Percentiles rank a stretch among this genome's conserved stretches.
Conservation (phyloP, 35 echinoderm and acorn worm genomes). For the Ptychodera flava region DNA sequence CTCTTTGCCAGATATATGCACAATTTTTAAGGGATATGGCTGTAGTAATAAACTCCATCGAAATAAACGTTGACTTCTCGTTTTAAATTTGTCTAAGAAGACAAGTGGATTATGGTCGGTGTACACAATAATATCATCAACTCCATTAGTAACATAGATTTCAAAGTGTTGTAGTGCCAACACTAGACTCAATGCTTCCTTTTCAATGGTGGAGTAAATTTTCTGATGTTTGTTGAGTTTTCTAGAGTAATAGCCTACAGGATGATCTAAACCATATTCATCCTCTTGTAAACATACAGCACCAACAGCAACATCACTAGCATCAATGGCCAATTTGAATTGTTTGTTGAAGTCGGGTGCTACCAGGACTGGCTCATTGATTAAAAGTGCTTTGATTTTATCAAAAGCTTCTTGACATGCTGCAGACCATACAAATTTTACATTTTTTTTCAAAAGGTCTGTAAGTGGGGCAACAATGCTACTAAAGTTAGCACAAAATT, state of each 20-base stretch:
- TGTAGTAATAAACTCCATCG: constrained; percentile 10
- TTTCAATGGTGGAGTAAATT: constrained; percentile 51
- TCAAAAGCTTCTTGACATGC: constrained; percentile 48
- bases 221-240: constrained; percentile 51
- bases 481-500: constrained; percentile 57
- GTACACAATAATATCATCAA: background rate
- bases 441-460: constrained; percentile 31
- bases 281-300: constrained; percentile 44
- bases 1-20: constrained; percentile 6
- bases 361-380: constrained; percentile 29
- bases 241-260: constrained; percentile 61
- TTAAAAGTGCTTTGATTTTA: constrained; percentile 48
- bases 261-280: constrained; percentile 37
- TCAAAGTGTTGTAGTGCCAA: constrained; percentile 16
- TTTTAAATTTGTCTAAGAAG: constrained; percentile 3
- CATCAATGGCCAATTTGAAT: constrained; percentile 48
- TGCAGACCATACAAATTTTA: constrained; percentile 38
- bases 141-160: background rate
- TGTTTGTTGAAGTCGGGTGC: constrained; percentile 45
- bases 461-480: constrained; percentile 25
- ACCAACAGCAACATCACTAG: constrained; percentile 56
- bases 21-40: background rate
- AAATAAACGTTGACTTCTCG: background rate
- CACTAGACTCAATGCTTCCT: constrained; percentile 38
- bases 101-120: constrained; percentile 3